Conservation (phyloP, 2,113 vertebrate genomes). For the Tretioscincus oriximinensis region DNA sequence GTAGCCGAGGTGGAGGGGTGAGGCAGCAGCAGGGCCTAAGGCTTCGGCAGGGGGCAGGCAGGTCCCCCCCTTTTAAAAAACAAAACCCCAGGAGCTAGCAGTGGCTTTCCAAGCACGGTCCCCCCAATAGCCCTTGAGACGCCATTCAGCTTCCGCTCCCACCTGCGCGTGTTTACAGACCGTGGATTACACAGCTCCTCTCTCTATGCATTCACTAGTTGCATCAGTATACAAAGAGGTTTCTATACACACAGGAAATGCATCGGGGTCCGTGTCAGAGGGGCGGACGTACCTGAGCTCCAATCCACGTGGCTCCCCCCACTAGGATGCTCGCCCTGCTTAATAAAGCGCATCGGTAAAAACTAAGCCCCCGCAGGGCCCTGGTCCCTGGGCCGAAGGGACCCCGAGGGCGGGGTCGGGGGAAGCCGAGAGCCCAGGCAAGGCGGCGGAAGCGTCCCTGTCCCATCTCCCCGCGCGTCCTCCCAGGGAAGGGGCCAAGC, state of each 20-base stretch:
- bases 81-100: background rate
- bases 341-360: conserved; percentile 25
- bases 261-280: conserved; percentile 57
- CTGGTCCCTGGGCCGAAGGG: conserved; percentile 6
- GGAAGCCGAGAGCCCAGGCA: background rate
- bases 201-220: conserved; percentile 36
- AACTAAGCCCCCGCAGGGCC: background rate
- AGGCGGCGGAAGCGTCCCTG: background rate
- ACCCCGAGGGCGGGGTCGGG: background rate
- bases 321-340: background rate
- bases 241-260: conserved; percentile 61
- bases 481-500: background rate
- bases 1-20: background rate
- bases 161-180: conserved; percentile 17
- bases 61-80: no score
- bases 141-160: conserved; percentile 46
- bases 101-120: conserved; percentile 37
- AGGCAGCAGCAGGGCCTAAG: background rate
- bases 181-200: conserved; percentile 34
- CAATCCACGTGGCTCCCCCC: conserved; percentile 52
- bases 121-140: conserved; percentile 49
- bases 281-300: conserved; percentile 68
- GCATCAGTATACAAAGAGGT: conserved; percentile 55
- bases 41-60: background rate
- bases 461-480: background rate